Percentiles rank a stretch among this genome's conserved stretches.
These are phyloP conservation scores for Catharus bicknelli DNA, from an alignment of 2,113 vertebrate genomes.

Conservation along the genomic window DNA sequence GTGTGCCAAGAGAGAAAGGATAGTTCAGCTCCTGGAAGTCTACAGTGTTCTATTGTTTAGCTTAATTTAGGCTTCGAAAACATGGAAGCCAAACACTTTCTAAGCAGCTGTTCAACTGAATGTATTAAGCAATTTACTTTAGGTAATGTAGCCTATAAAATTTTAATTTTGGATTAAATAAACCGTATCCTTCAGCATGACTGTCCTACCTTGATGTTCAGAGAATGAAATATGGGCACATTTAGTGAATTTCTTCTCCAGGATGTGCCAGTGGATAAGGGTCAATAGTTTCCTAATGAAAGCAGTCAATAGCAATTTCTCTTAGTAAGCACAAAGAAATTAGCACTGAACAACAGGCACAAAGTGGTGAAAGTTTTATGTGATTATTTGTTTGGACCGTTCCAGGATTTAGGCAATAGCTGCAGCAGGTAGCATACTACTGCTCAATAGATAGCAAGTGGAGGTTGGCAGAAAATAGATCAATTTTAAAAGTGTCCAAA, in stretches of 20 bases:
- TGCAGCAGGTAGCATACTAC: conserved; percentile 4
- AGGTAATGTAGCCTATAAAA: conserved; percentile 81
- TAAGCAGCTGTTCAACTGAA: conserved; percentile 76
- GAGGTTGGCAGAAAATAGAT: not conserved
- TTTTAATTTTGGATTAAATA: conserved; percentile 84
- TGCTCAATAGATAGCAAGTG: conserved; percentile 24
- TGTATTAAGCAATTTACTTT: conserved; percentile 84
- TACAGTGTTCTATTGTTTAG: not conserved
- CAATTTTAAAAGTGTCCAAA: not conserved
- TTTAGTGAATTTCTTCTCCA: conserved; percentile 78
- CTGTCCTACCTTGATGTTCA: conserved; percentile 74
- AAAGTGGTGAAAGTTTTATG: conserved; percentile 32
- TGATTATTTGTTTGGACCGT: conserved; percentile 38
- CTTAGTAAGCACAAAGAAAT: conserved; percentile 79
- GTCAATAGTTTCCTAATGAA: conserved; percentile 85
- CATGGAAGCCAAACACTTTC: conserved; percentile 46
- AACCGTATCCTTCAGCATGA: conserved; percentile 75
- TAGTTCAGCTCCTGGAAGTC: not conserved
- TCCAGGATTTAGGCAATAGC: conserved; percentile 40
- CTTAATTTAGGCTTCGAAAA: conserved; percentile 58
- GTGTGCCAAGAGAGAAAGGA: not conserved
- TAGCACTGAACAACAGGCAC: conserved; percentile 70
- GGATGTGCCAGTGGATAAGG: conserved; percentile 76
- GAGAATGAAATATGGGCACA: conserved; percentile 82
- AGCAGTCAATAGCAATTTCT: conserved; percentile 87